These are phyloP conservation scores for Phodopus roborovskii DNA, from an alignment of 2,113 vertebrate genomes.

Conservation along the genomic window DNA sequence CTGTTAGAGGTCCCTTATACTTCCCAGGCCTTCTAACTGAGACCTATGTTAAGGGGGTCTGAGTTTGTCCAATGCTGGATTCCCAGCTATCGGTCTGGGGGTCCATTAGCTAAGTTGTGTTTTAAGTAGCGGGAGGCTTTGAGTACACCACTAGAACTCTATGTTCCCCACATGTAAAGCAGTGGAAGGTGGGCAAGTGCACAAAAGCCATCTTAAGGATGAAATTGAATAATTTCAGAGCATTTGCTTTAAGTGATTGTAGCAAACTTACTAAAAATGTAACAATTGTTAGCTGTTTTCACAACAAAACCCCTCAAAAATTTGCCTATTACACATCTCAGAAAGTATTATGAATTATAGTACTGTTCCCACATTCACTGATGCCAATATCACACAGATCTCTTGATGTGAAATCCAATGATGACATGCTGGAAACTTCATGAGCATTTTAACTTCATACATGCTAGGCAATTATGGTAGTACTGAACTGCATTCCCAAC, in stretches of 20 bases:
- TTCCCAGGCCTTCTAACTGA: too few species aligned
- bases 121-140: neutral
- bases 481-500: neutral
- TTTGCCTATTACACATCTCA: neutral
- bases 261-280: neutral
- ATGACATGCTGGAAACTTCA: neutral
- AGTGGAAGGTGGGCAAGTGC: neutral
- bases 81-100: too few species aligned
- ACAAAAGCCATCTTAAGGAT: neutral
- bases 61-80: too few species aligned
- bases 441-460: neutral
- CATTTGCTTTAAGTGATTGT: neutral
- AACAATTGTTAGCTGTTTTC: neutral
- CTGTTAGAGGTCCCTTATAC: too few species aligned
- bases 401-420: neutral
- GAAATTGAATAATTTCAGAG: neutral
- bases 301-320: neutral
- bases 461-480: neutral
- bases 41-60: too few species aligned
- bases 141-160: neutral
- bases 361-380: neutral
- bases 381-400: neutral
- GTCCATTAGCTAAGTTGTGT: neutral
- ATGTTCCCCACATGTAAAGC: neutral
- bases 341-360: neutral